A percentile compares a stretch with the other conserved stretches of the same genome.
Conservation (phyloP, 2,113 vertebrate species). For the Cichladusa arquata region DNA sequence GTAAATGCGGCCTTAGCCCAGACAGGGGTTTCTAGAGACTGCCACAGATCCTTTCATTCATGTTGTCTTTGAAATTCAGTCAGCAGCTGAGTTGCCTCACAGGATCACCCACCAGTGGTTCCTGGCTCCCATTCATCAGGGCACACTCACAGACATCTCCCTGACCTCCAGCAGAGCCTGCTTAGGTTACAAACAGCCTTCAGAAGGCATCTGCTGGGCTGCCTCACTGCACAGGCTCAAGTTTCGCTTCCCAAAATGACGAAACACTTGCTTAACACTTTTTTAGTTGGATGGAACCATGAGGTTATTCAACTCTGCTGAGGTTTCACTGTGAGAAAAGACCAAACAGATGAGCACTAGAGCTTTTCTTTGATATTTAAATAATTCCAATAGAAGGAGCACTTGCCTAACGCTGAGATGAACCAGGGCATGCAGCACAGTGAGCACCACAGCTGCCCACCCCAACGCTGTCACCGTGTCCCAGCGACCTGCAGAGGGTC, state of each 20-base stretch:
- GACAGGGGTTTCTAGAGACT: background rate
- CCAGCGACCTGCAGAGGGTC: background rate
- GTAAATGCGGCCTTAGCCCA: background rate
- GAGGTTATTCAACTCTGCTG: background rate
- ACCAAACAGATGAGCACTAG: background rate
- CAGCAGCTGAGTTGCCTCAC: background rate
- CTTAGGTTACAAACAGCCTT: background rate
- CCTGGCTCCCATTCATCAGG: background rate
- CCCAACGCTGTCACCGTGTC: rapidly evolving
- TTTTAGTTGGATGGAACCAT: background rate
- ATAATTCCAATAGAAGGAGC: background rate
- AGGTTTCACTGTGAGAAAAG: background rate
- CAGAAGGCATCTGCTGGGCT: background rate
- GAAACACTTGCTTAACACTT: background rate
- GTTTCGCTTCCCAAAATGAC: background rate
- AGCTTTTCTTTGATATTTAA: background rate
- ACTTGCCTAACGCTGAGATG: rapidly evolving
- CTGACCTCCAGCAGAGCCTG: background rate
- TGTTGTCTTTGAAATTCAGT: background rate
- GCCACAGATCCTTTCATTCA: background rate
- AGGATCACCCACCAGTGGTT: background rate
- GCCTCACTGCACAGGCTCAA: background rate
- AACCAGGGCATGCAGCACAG: background rate
- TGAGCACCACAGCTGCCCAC: background rate
- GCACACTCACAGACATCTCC: background rate